Conservation (phyloP, 2,113 vertebrate genomes). For the Thalassarche chlororhynchos region DNA sequence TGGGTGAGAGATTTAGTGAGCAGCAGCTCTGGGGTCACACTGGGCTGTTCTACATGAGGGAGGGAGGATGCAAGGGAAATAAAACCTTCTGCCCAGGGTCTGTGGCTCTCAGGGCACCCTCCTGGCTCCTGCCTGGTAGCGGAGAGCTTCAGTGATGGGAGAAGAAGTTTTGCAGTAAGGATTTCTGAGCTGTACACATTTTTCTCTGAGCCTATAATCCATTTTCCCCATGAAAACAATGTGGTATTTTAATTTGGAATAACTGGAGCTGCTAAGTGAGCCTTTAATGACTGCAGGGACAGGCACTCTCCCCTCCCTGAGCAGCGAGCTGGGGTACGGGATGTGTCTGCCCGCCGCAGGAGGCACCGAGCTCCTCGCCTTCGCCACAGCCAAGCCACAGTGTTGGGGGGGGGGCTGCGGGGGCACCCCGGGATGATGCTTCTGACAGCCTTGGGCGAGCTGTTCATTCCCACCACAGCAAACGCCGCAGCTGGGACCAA, state of each 20-base stretch:
- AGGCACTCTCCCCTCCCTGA: background rate
- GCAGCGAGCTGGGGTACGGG: background rate
- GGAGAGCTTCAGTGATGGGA: background rate
- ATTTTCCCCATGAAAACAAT: conserved; percentile 2
- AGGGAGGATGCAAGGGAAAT: background rate
- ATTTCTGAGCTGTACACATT: background rate
- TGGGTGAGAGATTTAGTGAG: background rate
- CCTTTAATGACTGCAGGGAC: background rate
- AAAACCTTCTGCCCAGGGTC: background rate
- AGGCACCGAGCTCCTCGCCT: background rate
- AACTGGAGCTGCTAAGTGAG: background rate
- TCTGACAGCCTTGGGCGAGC: background rate
- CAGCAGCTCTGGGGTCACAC: background rate
- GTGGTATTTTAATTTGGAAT: conserved; percentile 50
- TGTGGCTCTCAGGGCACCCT: background rate
- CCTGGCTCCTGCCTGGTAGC: background rate
- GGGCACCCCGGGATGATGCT: background rate
- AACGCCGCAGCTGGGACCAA: background rate
- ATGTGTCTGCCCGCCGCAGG: background rate
- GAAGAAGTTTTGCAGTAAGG: background rate
- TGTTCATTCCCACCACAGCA: background rate
- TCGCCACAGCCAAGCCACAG: background rate
- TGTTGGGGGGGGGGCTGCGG: background rate
- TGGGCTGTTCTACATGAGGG: background rate
- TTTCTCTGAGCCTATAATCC: conserved; percentile 27